Evolutionary conservation across 1,140 invertebrate genomes (phyloP), one percentile per base, ranked within the genome.

Genomic region (Magallana gigas): DNA sequence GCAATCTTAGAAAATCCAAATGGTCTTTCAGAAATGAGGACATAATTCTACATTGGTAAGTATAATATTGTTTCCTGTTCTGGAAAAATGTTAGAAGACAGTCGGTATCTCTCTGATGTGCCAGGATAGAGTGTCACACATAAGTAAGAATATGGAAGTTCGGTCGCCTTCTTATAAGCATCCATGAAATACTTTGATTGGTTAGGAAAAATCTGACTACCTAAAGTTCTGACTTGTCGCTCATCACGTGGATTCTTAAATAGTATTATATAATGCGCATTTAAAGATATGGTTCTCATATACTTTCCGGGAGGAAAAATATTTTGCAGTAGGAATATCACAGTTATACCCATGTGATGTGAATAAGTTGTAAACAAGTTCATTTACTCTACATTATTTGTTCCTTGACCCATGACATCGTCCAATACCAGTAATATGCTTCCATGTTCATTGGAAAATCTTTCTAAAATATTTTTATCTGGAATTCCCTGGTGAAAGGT

Each of bases 301-400:
- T 48, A 48, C 36, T 48, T 83, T 18, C 88, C 88, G 3, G 57
- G 71, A 16, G 68, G 87, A 88, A 84, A 86, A 71, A 88, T 9
- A 57, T 88, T 86, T n/a, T 88, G 88, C 23, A 86, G 62, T 56
- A 88, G 57, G 76, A 86, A 84, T 56, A 86, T 60, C 9, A 88
- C 85, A 0, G 56, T 84, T 11, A 88, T 68, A 23, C 71, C 83
- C 57, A 64, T 62, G 29, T 88, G 85, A 62, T 88, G 88, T 1
- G 62, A 83, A 9, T 56, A 36, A 2, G 84, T 57, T 36, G 62
- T 76, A 62, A 88, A 88, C 36, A 88, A 60, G 57, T 86, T 86
- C 82, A 88, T 86, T 1, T 80, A n/a, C 23, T 86, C 85, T 29
- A 29, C n/a, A 62, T 9, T 71, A 36, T 84, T 88, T 48, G 16